Base-by-base conservation (phyloP, 1,140 invertebrate species). In the Brachystomella parvula region DNA sequence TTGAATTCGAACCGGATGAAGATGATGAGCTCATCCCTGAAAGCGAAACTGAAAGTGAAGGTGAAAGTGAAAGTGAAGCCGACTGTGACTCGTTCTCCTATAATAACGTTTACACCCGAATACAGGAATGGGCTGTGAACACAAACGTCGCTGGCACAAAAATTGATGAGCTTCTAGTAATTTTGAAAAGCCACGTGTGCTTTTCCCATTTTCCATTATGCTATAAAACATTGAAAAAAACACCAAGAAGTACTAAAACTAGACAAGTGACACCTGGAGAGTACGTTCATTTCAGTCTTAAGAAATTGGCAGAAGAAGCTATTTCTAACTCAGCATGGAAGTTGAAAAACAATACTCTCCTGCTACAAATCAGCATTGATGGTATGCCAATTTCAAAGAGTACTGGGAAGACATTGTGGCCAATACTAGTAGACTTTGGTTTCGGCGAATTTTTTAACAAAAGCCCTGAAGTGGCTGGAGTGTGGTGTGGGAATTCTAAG, bases 341-440 rank as follows among this genome's bases (percentile, higher is more conserved):
- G 29, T 32, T 2, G 3, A n/a, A 0, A 17, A 30, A 30, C n/a
- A 32, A 65, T 17, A 24, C 63, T 17, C 31, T 72, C 17, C 57
- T 44, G n/a, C 28, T 75, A 71, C 56, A 47, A 44, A 65, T 75
- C 29, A 67, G 71, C 63, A 65, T 68, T n/a, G 74, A 75, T 67
- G 74, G 74, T 12, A 26, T 75, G 15, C 71, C 73, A 2, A 57
- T 74, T 39, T 66, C 44, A 32, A 65, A 61, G 53, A 71, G 66
- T 57, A 64, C 28, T 64, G 71, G 35, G 58, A 47, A 63, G 29
- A 68, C 64, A 62, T 73, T 73, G 33, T 75, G n/a, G n/a, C n/a
- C n/a, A n/a, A n/a, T n/a, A n/a, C n/a, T n/a, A n/a, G n/a, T n/a
- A n/a, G n/a, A n/a, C n/a, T n/a, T n/a, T n/a, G n/a, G n/a, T n/a